Evolutionary conservation across 2,113 vertebrate genomes (phyloP), one percentile per base, ranked within the genome.

Genomic region (Tinamus guttatus): DNA sequence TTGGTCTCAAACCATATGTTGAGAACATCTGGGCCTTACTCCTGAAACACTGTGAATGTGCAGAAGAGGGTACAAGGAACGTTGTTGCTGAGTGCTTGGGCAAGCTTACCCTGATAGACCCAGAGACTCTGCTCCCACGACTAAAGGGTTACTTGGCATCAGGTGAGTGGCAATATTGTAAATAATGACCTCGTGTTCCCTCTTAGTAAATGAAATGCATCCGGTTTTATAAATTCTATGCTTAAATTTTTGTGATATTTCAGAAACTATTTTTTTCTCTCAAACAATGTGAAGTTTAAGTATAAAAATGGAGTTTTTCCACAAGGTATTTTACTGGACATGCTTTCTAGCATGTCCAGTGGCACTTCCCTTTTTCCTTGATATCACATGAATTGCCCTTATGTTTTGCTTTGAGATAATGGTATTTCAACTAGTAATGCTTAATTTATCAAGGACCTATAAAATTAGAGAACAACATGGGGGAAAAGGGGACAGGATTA

Each of bases 71-170:
- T 89, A 99, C 99, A 69, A 98, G 99, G 96, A 99, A 99, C 90
- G 99, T 99, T 73, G 99, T 99, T 94, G 99, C 99, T 7, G 99
- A 99, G 95, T 99, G 99, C 97, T 97, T 99, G 96, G 99, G 99
- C 52, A 99, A 99, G 94, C 99, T 99, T 91, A 99, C 99, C 0
- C 98, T 99, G 74, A 99, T 99, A 94, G 99, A 99, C 96, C 99
- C 99, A 7, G 99, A 99, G 95, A 99, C 99, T 8, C 98, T 99
- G 56, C 98, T 99, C 94, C 99, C 99, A 30, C 98, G 99, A 13
- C 99, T 99, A 81, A 99, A 99, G 94, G 99, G 99, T 49, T 99
- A 99, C 96, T 98, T 99, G 97, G 98, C 99, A 90, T 99, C 99
- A 98, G 99, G 99, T 99, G 58, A 76, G 97, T 94, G 51, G 49